These are phyloP conservation scores for Malacosoma neustria DNA, from an alignment of 2,888 invertebrate genomes.

Conservation along the genomic window DNA sequence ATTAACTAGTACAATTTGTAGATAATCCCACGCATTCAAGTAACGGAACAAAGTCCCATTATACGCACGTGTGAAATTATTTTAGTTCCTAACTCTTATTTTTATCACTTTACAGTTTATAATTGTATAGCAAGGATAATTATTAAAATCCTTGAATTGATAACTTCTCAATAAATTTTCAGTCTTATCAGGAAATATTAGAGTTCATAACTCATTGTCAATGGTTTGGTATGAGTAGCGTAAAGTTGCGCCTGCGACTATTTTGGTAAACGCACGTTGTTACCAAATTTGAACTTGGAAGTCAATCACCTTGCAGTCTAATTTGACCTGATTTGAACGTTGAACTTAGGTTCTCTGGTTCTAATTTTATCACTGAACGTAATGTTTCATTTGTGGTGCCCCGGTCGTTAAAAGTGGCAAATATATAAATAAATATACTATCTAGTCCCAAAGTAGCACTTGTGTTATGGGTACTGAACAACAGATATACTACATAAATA, in stretches of 20 bases:
- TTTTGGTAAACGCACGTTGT: slow-evolving; percentile 24
- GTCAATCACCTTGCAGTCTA: slow-evolving; percentile 39
- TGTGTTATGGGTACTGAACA: too few relatives aligned
- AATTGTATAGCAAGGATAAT: not conserved
- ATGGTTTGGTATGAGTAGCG: slow-evolving; percentile 6
- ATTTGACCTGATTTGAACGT: too few relatives aligned
- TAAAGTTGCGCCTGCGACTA: slow-evolving; percentile 19
- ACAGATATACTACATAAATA: too few relatives aligned
- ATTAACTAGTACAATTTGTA: not conserved
- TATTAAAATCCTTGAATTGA: not conserved
- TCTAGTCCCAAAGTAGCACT: too few relatives aligned
- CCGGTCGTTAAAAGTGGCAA: too few relatives aligned
- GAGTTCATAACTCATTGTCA: slow-evolving; percentile 9
- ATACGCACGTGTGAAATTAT: not conserved
- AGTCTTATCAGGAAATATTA: slow-evolving; percentile 1
- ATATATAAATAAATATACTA: too few relatives aligned
- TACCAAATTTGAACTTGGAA: slow-evolving; percentile 27
- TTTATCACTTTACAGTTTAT: slow-evolving; percentile 13
- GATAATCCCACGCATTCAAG: not conserved
- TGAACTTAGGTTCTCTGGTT: slow-evolving; percentile 6
- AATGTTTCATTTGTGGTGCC: too few relatives aligned
- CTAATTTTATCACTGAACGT: not conserved
- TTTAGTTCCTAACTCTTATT: slow-evolving; percentile 19
- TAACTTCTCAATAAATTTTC: slow-evolving; percentile 2
- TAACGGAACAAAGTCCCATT: not conserved